Evolutionary conservation across 2,797 vertebrate genomes (phyloP).

Genomic region (Ficedula albicollis): DNA sequence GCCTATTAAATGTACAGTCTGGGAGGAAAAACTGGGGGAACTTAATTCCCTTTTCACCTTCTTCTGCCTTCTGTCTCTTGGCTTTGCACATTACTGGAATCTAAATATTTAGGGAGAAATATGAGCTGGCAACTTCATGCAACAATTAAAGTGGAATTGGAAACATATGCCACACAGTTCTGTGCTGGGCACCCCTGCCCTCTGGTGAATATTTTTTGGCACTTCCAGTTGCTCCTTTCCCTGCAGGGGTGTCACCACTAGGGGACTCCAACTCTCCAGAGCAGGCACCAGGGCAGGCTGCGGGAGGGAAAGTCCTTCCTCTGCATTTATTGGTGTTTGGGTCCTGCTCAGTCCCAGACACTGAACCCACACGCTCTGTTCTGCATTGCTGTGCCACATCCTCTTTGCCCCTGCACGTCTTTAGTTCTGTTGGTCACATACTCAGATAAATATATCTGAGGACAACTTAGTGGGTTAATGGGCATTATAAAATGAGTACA

Average conservation of each 20-base stretch:
- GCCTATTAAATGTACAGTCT: not conserved
- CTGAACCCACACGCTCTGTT: not conserved
- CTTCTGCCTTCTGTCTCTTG: not conserved
- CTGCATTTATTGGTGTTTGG: not conserved
- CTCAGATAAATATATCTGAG: not conserved
- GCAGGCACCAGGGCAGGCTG: too few species aligned
- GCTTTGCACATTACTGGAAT: not conserved
- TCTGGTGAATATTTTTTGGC: not conserved
- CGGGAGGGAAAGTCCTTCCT: not conserved
- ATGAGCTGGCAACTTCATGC: not conserved
- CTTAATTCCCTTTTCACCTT: not conserved
- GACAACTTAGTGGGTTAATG: not conserved
- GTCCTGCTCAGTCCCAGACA: not conserved
- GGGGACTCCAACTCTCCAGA: not conserved
- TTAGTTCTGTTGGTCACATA: not conserved
- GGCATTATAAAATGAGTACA: not conserved
- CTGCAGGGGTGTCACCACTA: not conserved
- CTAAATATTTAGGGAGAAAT: not conserved
- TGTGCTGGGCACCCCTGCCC: not conserved
- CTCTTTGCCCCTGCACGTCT: not conserved
- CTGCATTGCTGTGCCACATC: not conserved
- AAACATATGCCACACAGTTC: not conserved
- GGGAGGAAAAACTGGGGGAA: not conserved
- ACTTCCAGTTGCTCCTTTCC: not conserved
- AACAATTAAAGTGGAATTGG: not conserved